phyloP scores from a whole-genome alignment of 92 coral and sea anemone species.

The Montipora capitata region DNA sequence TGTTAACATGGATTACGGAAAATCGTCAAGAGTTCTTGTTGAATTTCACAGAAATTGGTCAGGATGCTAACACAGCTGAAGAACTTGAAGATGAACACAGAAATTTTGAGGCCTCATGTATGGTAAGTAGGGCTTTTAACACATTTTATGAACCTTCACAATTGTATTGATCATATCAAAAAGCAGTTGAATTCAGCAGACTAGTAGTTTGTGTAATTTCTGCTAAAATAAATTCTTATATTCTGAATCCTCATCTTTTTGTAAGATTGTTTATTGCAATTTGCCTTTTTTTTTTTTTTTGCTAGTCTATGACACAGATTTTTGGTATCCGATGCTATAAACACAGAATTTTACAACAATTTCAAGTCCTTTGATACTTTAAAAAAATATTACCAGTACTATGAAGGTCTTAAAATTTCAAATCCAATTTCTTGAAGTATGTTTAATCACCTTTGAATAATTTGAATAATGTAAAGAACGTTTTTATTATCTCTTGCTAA shows the following conservation, averaged over 20 bases:
- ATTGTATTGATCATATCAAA: neutral
- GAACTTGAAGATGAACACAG: conserved; percentile 96
- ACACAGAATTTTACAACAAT: too few species aligned
- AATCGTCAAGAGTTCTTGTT: conserved; percentile 94
- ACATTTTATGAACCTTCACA: neutral
- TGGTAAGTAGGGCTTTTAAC: conserved; percentile 68
- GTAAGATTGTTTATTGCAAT: neutral
- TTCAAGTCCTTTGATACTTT: neutral
- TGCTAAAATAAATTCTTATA: neutral
- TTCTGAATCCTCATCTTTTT: neutral
- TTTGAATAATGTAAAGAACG: neutral
- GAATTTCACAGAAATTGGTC: conserved; percentile 96
- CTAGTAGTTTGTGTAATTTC: neutral
- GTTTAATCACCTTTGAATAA: conserved; percentile 31
- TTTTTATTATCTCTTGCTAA: conserved; percentile 2
- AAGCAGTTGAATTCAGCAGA: conserved; percentile 5
- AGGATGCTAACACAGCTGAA: conserved; percentile 84
- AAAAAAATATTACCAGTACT: neutral
- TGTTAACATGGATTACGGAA: conserved; percentile 96
- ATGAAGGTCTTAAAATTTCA: neutral
- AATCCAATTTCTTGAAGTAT: conserved; percentile 16
- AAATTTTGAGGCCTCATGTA: conserved; percentile 92
- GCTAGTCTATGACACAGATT: too few species aligned
- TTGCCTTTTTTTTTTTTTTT: too few species aligned
- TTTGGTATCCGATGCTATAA: too few species aligned